phyloP scores from a whole-genome alignment of 2,797 vertebrate genomes.

The Sus cebifrons region DNA sequence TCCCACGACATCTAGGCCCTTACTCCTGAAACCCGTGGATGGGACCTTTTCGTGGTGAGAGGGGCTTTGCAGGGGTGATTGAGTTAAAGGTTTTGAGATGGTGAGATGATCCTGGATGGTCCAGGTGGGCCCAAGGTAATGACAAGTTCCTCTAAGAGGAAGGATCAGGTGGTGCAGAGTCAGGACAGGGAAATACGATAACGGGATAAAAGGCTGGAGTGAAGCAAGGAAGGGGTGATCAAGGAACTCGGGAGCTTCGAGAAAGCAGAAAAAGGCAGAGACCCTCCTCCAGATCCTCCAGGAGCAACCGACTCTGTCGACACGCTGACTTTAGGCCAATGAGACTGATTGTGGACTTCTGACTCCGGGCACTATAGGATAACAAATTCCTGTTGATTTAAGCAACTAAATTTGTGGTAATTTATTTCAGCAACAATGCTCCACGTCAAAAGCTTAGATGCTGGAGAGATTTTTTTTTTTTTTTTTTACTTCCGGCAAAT shows the following conservation, averaged over 20 bases:
- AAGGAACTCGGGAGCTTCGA: no score
- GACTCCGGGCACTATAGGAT: background rate
- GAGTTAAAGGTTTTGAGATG: background rate
- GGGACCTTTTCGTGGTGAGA: background rate
- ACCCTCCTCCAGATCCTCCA: background rate
- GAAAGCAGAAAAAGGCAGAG: background rate
- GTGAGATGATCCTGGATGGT: background rate
- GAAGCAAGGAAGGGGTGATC: no score
- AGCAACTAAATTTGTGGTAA: background rate
- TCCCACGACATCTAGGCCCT: background rate
- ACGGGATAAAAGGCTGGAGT: background rate
- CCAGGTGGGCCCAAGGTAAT: background rate
- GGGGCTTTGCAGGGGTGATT: background rate
- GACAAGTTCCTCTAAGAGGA: background rate
- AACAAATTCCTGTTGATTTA: background rate
- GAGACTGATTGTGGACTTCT: background rate
- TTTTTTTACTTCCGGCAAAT: background rate
- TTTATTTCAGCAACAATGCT: background rate
- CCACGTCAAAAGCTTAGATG: background rate
- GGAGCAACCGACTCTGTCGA: background rate
- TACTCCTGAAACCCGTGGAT: background rate
- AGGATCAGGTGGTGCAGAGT: background rate
- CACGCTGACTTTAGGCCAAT: background rate
- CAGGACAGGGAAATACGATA: background rate
- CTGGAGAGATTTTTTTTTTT: background rate